A percentile compares a stretch with the other conserved stretches of the same genome.
Evolutionary conservation across 2,888 invertebrate genomes (phyloP).

Genomic region (Clostera curtula): DNA sequence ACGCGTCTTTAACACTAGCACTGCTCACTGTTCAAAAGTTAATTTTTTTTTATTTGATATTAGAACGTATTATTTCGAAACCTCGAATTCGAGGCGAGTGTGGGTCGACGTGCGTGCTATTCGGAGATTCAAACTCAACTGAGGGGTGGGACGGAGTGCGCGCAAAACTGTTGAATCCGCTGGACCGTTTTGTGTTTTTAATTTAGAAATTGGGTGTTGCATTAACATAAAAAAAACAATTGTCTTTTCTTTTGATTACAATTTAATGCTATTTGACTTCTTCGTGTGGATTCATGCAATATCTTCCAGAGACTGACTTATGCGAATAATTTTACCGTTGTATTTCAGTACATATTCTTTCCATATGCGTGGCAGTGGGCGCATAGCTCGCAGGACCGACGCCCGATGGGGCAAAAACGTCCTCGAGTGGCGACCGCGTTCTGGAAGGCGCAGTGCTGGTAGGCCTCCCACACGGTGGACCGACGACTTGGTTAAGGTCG

Average conservation of each 20-base stretch:
- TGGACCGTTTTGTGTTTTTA: conserved; percentile 25
- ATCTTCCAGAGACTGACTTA: no score
- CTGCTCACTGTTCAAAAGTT: conserved; percentile 25
- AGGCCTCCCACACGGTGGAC: no score
- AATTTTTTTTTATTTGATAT: conserved; percentile 13
- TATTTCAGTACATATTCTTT: no score
- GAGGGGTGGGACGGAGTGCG: conserved; percentile 51
- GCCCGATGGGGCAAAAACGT: no score
- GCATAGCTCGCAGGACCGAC: no score
- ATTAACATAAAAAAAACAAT: conserved; percentile 5
- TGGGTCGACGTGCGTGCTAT: conserved; percentile 34
- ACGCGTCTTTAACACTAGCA: conserved; percentile 23
- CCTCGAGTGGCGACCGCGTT: no score
- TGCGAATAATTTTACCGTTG: no score
- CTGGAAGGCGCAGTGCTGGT: no score
- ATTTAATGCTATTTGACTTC: neutral
- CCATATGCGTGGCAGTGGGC: no score
- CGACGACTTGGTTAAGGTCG: no score
- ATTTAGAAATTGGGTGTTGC: conserved; percentile 29
- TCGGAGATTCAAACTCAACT: conserved; percentile 29
- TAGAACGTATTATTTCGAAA: conserved; percentile 25
- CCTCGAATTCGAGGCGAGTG: conserved; percentile 28
- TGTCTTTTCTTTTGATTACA: conserved; percentile 5
- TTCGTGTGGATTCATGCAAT: no score
- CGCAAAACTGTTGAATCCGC: conserved; percentile 64